Conservation (phyloP, 2,113 vertebrate genomes). For the Xiphophorus maculatus region DNA sequence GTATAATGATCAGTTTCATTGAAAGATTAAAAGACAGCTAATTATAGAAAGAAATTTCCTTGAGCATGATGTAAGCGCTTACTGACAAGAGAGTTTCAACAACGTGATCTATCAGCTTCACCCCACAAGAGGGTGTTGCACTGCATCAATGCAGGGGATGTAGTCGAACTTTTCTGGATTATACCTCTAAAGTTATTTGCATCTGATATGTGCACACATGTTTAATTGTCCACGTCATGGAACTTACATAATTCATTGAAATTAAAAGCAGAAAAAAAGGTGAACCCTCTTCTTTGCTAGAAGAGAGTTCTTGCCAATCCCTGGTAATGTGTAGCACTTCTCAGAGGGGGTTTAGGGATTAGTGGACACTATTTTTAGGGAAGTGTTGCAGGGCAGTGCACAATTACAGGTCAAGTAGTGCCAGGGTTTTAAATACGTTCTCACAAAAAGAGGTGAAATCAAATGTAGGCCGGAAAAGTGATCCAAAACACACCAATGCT, state of each 20-base stretch:
- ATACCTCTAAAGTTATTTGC: background rate
- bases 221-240: background rate
- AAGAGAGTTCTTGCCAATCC: slow-evolving; percentile 3
- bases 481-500: slow-evolving; percentile 32
- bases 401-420: slow-evolving; percentile 46
- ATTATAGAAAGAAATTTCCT: background rate
- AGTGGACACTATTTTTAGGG: slow-evolving; percentile 78
- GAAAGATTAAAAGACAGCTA: background rate
- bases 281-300: background rate
- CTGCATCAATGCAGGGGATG: slow-evolving; percentile 20
- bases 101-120: background rate
- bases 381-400: slow-evolving; percentile 59
- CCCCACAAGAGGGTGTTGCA: slow-evolving; percentile 76
- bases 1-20: background rate
- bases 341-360: slow-evolving; percentile 56
- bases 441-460: slow-evolving; percentile 34
- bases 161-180: slow-evolving; percentile 25
- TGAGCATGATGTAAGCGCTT: background rate
- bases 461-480: background rate
- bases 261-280: background rate
- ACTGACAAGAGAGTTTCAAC: background rate
- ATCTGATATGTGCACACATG: background rate
- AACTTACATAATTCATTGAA: background rate
- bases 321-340: slow-evolving; percentile 42
- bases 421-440: slow-evolving; percentile 61